Evolutionary conservation across 1,140 invertebrate genomes (phyloP).

Genomic region (Delia radicum): DNA sequence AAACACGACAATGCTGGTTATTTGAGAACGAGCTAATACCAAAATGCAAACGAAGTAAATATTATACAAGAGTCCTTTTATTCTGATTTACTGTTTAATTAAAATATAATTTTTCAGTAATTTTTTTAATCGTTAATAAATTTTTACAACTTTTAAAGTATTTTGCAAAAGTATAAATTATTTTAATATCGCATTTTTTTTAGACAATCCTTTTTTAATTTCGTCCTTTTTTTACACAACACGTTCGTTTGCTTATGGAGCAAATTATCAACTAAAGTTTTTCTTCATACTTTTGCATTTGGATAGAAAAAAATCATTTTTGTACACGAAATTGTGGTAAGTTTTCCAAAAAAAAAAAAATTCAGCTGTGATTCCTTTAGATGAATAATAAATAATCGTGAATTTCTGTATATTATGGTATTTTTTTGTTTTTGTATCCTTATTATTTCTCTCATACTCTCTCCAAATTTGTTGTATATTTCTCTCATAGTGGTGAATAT

Average conservation of each 20-base stretch:
- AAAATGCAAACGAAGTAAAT: not conserved
- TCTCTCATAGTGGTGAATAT: not conserved
- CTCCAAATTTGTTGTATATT: not conserved
- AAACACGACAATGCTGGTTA: too few species aligned
- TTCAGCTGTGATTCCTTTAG: constrained; percentile 2
- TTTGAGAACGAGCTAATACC: too few species aligned
- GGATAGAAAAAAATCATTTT: not conserved
- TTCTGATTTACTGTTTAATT: too few species aligned
- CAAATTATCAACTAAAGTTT: constrained; percentile 19
- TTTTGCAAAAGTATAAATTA: not conserved
- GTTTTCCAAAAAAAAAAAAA: not conserved
- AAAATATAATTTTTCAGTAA: not conserved
- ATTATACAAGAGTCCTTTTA: too few species aligned
- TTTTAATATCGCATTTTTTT: not conserved
- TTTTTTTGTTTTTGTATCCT: not conserved
- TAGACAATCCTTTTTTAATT: not conserved
- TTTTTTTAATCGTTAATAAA: not conserved
- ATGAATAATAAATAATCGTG: constrained; percentile 18
- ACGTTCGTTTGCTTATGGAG: constrained; percentile 15
- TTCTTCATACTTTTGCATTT: not conserved
- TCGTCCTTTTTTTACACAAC: not conserved
- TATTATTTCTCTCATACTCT: not conserved
- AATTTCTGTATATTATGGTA: not conserved
- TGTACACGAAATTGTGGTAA: constrained; percentile 10
- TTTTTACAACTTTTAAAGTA: not conserved